phyloP scores from a whole-genome alignment of 2,797 vertebrate species.

The Macroramphosus scolopax region DNA sequence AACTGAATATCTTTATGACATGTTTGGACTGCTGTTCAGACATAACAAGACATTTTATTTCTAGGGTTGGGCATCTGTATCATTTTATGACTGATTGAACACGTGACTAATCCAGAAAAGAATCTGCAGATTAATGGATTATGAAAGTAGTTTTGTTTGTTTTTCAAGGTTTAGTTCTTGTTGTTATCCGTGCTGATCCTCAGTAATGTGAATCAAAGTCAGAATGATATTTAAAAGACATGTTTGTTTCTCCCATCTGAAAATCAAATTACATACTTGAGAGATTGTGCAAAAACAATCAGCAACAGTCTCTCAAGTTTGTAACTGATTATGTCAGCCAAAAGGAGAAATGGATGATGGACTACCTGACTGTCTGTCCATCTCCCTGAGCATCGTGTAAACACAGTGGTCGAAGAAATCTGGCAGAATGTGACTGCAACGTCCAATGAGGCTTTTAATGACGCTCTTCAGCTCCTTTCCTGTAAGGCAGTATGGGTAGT shows the following conservation, averaged over 20 bases:
- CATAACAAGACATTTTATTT: not conserved
- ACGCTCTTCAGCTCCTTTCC: slow-evolving; percentile 83
- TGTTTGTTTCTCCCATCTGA: too few relatives aligned
- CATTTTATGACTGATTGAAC: not conserved
- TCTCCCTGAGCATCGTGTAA: slow-evolving; percentile 90
- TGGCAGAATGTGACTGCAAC: slow-evolving; percentile 75
- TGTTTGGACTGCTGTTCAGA: not conserved
- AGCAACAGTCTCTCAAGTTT: too few relatives aligned
- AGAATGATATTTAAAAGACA: too few relatives aligned
- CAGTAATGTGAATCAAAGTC: too few relatives aligned
- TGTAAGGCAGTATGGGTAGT: slow-evolving; percentile 90
- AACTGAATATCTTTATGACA: not conserved
- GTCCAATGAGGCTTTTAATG: slow-evolving; percentile 82
- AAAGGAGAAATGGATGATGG: not conserved
- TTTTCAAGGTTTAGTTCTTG: too few relatives aligned
- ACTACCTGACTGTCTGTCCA: slow-evolving; percentile 86
- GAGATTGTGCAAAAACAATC: too few relatives aligned
- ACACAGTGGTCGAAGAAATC: slow-evolving; percentile 94
- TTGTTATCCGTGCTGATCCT: too few relatives aligned
- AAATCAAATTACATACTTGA: too few relatives aligned
- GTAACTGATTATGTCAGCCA: too few relatives aligned
- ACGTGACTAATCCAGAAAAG: not conserved
- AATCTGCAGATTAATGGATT: not conserved
- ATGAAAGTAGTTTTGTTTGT: too few relatives aligned
- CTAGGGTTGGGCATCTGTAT: not conserved